Evolutionary conservation across 2,888 invertebrate genomes (phyloP).

Genomic region (Agrotis exclamationis): DNA sequence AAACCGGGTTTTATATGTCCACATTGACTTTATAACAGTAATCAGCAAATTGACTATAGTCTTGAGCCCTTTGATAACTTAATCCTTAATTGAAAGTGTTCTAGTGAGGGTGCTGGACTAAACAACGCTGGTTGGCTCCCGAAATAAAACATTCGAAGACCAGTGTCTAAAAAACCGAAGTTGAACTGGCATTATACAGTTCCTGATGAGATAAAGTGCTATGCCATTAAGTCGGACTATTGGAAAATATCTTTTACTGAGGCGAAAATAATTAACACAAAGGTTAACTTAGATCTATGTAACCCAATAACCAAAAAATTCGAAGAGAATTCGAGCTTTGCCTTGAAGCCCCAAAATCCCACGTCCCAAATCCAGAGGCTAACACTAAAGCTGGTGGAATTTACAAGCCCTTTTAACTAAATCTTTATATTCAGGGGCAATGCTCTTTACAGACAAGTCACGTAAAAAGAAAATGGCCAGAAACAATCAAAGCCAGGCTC

Average conservation of each 20-base stretch:
- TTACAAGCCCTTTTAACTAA: not conserved
- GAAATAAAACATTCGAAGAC: not conserved
- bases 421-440: slow-evolving; percentile 16
- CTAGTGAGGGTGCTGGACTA: not conserved
- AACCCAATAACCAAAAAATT: not conserved
- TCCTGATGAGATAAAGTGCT: slow-evolving; percentile 10
- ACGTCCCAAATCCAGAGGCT: not conserved
- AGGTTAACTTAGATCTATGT: not conserved
- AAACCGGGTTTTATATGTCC: not conserved
- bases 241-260: not conserved
- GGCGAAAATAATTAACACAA: not conserved
- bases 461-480: slow-evolving; percentile 24
- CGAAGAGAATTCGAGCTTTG: not conserved
- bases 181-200: not conserved
- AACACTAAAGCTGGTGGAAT: not conserved
- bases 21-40: no score
- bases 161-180: not conserved
- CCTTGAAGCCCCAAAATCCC: not conserved
- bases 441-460: slow-evolving; percentile 30
- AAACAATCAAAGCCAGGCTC: slow-evolving; percentile 38
- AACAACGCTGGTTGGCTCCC: not conserved
- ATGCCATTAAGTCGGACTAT: slow-evolving; percentile 19
- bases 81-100: not conserved
- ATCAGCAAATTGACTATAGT: no score
- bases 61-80: not conserved